Evolutionary conservation across 2,888 invertebrate species (phyloP), one percentile per base, ranked within the genome.

Genomic region (Drosophila melanosoma): DNA sequence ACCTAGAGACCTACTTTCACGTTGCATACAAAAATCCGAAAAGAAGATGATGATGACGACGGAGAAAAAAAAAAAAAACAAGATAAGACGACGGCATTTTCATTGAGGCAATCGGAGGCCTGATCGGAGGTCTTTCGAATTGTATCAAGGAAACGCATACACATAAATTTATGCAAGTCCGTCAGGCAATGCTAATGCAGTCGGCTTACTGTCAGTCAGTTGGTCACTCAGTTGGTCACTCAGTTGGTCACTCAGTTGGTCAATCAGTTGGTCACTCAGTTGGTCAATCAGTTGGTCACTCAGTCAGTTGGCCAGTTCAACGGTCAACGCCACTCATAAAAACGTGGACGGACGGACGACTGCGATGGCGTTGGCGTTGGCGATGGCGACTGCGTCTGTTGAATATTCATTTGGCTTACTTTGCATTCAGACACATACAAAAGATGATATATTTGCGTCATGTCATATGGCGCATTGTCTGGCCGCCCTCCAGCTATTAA

Each of bases 341-440:
- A 82, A 71, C 65, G 70, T 80, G 70, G 70, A 59, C 68, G 58
- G 42, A 23, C 61, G 35, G 52, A 26, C 56, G n/a, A 11, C 29
- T 32, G 53, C 29, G 60, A 45, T 36, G 12, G 12, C 35, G 42
- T 20, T 5, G 11, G 20, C 42, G 42, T 20, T 7, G 20, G 20
- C 20, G 20, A 12, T 20, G 12, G 23, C 45, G 42, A 20, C 42
- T 1, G 42, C 20, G 23, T 15, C 71, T 86, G 83, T 69, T 87
- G 86, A 89, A 89, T 89, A 87, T 87, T 87, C 88, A 87, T 79
- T 76, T 83, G 87, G 79, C 84, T 83, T 75, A 79, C 85, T 87
- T 77, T 80, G 79, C 72, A 83, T 75, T 70, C 74, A 68, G 29
- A 38, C 29, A 32, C 69, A 79, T 57, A 79, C 84, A 85, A 85